phyloP scores from a whole-genome alignment of 2,797 vertebrate genomes.

The Heliangelus exortis region DNA sequence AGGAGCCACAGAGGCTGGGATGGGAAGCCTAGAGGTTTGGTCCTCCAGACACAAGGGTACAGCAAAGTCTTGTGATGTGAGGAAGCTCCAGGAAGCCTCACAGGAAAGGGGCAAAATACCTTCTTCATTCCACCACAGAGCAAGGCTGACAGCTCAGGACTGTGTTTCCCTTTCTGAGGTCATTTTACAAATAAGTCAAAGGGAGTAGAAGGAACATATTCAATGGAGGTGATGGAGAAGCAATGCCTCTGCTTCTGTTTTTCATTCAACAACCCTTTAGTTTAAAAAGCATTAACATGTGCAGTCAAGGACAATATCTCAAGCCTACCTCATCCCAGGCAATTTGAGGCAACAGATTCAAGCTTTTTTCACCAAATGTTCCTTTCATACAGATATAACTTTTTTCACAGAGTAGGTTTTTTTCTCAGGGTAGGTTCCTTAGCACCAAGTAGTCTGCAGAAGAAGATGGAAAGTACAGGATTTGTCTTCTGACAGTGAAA shows the following conservation, averaged over 20 bases:
- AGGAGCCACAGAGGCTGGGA: not conserved
- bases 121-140: not conserved
- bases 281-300: not conserved
- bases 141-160: not conserved
- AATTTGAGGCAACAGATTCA: not conserved
- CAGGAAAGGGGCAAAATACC: not conserved
- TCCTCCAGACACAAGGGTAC: not conserved
- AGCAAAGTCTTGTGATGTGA: not conserved
- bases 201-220: not conserved
- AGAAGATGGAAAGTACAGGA: not conserved
- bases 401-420: not conserved
- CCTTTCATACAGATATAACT: not conserved
- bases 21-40: fast-evolving
- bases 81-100: not conserved
- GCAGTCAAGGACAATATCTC: not conserved
- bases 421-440: not conserved
- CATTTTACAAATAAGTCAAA: not conserved
- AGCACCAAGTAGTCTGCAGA: not conserved
- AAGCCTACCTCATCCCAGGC: not conserved
- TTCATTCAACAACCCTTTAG: not conserved
- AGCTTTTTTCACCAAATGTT: not conserved
- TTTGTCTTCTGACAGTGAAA: not conserved
- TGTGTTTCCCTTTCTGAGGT: not conserved
- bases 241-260: not conserved
- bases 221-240: not conserved